phyloP scores from a whole-genome alignment of 2,113 vertebrate species.

The Corvus cornix region DNA sequence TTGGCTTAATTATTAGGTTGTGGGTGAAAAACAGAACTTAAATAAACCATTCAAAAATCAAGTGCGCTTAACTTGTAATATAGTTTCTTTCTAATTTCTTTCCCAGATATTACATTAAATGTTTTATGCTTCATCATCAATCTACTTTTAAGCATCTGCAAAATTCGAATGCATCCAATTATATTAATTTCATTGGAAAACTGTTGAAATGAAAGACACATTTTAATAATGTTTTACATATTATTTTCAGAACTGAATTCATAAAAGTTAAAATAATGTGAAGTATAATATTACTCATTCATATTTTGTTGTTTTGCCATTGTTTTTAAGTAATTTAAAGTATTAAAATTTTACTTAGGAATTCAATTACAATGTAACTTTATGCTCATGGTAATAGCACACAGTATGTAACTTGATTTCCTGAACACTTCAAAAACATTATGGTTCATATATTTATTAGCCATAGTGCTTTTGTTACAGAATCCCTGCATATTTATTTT shows the following conservation, averaged over 20 bases:
- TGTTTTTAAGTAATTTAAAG: conserved; percentile 24
- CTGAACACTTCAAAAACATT: background rate
- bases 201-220: background rate
- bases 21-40: conserved; percentile 20
- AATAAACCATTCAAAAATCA: conserved; percentile 20
- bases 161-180: conserved; percentile 36
- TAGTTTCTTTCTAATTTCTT: conserved; percentile 17
- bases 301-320: conserved; percentile 2
- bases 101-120: conserved; percentile 27
- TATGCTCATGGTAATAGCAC: background rate
- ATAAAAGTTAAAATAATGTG: conserved; percentile 25
- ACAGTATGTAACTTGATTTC: background rate
- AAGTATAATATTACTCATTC: conserved; percentile 15
- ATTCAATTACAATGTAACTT: conserved; percentile 13
- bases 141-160: conserved; percentile 15
- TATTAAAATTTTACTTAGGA: background rate
- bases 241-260: conserved; percentile 22
- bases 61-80: conserved; percentile 1
- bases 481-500: background rate
- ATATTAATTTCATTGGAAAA: conserved; percentile 42
- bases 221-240: conserved; percentile 22
- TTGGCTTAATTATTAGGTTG: background rate
- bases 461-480: background rate
- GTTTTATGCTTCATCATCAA: conserved; percentile 23
- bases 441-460: background rate